These are phyloP conservation scores for Monodelphis domestica DNA, from an alignment of 2,797 vertebrate genomes.

Conservation along the genomic window DNA sequence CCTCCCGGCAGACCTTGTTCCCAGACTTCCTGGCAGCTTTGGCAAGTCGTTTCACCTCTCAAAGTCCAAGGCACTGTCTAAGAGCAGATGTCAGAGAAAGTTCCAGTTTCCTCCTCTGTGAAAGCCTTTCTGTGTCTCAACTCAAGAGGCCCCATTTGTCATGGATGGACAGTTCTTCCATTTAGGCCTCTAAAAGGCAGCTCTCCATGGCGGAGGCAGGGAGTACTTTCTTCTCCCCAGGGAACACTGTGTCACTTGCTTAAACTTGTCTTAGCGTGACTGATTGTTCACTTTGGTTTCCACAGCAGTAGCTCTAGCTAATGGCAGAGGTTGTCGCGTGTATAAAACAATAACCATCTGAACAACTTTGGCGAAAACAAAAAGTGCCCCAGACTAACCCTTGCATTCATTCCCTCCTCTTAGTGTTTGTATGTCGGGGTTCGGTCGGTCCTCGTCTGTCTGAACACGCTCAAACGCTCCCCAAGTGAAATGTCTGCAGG, in stretches of 20 bases:
- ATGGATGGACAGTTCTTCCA: slow-evolving; percentile 3
- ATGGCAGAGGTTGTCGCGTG: neutral
- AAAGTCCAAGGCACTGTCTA: neutral
- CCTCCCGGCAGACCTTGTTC: too few species aligned
- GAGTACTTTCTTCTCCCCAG: slow-evolving; percentile 2
- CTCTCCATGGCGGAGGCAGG: neutral
- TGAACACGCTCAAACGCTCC: neutral
- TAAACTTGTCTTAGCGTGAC: neutral
- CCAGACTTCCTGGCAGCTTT: too few species aligned
- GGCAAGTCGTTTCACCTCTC: too few species aligned
- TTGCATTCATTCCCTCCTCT: neutral
- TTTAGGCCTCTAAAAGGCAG: slow-evolving; percentile 33
- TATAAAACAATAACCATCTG: neutral
- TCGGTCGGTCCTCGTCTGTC: neutral
- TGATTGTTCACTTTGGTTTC: neutral
- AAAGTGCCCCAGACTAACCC: neutral
- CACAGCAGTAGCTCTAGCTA: neutral
- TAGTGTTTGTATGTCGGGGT: neutral
- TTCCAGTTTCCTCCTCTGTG: neutral
- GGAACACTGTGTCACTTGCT: neutral
- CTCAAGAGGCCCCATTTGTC: neutral
- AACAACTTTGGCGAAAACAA: neutral
- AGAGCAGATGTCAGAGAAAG: neutral
- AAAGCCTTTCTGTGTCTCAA: neutral
- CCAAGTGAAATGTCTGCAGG: neutral